Base-by-base conservation (phyloP, 2,797 vertebrate genomes). In the Chromis chromis region DNA sequence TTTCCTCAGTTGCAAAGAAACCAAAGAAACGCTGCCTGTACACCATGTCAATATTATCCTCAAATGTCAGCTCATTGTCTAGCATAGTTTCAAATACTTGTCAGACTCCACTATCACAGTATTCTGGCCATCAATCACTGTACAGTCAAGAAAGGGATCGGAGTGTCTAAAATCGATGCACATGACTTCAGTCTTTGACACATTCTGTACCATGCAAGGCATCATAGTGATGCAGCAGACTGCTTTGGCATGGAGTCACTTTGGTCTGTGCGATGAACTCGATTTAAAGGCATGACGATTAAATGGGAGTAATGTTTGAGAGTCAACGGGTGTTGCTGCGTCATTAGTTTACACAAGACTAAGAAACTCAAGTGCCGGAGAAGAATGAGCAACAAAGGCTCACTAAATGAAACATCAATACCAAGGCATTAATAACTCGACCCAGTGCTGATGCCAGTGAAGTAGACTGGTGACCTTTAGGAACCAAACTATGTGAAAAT, bases 251-350 rank as follows among this genome's bases (percentile, higher is more conserved):
- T 8, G 33, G 48, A 62, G 9, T 56, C 62, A 40, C 6, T 13
- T 21, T 40, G 46, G 55, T 27, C 59, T 68, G 33, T 17, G 50
- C 40, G 31, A 31, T 8, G 9, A 61, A 76, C 25, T 55, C 17
- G 55, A 81, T 62, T 78, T 62, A 69, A 70, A 55, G 36, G 21
- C 69, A 57, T 25, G 49, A 21, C 65, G 50, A 46, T 76, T 60
- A 74, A 16, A 72, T n/a, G n/a, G n/a, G 68, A 78, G 6, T 21
- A 22, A 53, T 59, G 61, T 28, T 21, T 17, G 31, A 28, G 44
- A 65, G 56, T 8, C 36, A 19, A 27, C 54, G 76, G 27, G 70
- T 74, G 74, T 17, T 40, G 40, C 28, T 48, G 6, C 44, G 22
- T 44, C 50, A 79, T 78, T 78, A 64, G 39, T 56, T 48, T 42